phyloP scores from a whole-genome alignment of 2,888 invertebrate species.

The Pristionchus maxplancki region DNA sequence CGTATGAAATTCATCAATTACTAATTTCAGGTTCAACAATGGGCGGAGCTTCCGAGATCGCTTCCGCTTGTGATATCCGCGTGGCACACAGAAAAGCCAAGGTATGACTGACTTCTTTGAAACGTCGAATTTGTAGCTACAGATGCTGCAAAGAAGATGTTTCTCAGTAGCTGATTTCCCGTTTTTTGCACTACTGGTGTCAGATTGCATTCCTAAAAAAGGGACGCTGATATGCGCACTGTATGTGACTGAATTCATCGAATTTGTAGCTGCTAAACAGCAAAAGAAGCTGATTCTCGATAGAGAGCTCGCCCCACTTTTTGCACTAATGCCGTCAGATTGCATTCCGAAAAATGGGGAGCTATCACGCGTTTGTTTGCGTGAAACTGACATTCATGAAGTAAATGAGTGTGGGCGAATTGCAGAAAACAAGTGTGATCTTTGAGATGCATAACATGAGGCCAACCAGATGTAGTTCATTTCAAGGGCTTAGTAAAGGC shows the following conservation, averaged over 20 bases:
- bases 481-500: background rate
- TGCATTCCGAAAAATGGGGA: background rate
- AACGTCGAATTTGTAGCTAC: background rate
- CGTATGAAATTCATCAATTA: too few relatives aligned
- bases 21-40: constrained; percentile 27
- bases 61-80: constrained; percentile 46
- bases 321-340: constrained; percentile 7
- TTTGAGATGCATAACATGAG: background rate
- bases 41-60: constrained; percentile 47
- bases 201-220: constrained; percentile 11
- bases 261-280: background rate
- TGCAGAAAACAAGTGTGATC: background rate
- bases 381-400: background rate
- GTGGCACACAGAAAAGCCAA: constrained; percentile 29
- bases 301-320: background rate
- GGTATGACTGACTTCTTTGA: constrained; percentile 19
- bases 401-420: background rate
- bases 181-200: background rate
- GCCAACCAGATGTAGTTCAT: background rate
- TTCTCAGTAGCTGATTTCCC: background rate
- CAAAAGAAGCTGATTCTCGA: background rate
- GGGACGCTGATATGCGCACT: too few relatives aligned
- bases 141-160: background rate
- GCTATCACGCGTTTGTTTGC: background rate
- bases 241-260: background rate